Evolutionary conservation across 2,888 invertebrate genomes (phyloP), one percentile per base, ranked within the genome.

Genomic region (Micropterix aruncella): DNA sequence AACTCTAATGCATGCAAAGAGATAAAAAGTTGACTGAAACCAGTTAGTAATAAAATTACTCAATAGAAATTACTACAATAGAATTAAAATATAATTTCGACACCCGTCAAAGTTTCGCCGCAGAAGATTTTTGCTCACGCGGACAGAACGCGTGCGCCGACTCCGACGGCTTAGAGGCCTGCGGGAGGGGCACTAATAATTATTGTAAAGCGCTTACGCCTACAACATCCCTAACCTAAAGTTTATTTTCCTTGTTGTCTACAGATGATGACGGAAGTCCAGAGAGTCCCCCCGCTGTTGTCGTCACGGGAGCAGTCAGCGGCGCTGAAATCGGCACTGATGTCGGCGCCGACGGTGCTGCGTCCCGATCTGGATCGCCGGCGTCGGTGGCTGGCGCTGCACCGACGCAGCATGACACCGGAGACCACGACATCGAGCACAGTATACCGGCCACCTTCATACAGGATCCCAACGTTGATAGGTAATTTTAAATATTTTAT

Each of bases 231-330:
- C 18, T 48, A 37, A 18, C 36, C 38, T 5, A 2, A 4, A 2
- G 16, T 16, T 38, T 45, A 56, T 44, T 56, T 46, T 19, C 66
- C 66, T 65, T 41, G 3, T 45, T 45, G 40, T 62, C 57, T 54
- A 52, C 69, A 71, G 77, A 75, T 57, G 77, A 77, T 59, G 70
- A 74, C 52, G 75, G 73, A 49, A 75, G 74, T 54, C 73, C 75
- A 54, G 75, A 69, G 48, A 68, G 73, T 48, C 62, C 60, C 65
- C 75, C 74, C 60, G 75, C 74, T 60, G 74, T 74, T 61, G 74
- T 74, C 59, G 70, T 73, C 55, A 63, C 61, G 19, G 55, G 59
- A 7, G 70, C 70, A 52, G 58, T 65, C 61, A 50, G 61, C 60
- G 61, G 65, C 61, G 58, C 62, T 37, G 67, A 65, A 53, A 67